Percentiles rank a stretch among this genome's conserved stretches.
phyloP scores from a whole-genome alignment of 2,888 invertebrate species.

The Dichetophora obliterata region DNA sequence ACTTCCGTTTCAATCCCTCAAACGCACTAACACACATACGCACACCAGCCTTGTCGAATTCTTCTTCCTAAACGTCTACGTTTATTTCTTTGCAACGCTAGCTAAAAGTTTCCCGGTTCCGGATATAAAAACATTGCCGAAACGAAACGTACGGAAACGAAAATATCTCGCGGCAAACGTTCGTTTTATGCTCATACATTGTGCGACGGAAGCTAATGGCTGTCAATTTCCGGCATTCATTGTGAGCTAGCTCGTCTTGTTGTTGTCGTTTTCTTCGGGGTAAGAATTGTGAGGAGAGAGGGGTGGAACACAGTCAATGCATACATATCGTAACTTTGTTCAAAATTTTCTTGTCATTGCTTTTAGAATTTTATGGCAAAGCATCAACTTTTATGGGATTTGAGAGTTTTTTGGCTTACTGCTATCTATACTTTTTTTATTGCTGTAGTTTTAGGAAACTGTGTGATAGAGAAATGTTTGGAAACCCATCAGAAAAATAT shows the following conservation, averaged over 20 bases:
- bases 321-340: too few species aligned
- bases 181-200: neutral
- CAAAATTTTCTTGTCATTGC: neutral
- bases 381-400: slow-evolving; percentile 20
- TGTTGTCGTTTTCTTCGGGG: neutral
- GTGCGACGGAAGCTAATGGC: slow-evolving; percentile 30
- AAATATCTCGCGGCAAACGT: slow-evolving; percentile 26
- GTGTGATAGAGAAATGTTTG: too few species aligned
- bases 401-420: too few species aligned
- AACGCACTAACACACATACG: neutral
- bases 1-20: neutral
- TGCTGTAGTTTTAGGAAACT: neutral
- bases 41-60: neutral
- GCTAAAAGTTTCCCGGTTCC: slow-evolving; percentile 26
- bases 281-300: too few species aligned
- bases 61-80: slow-evolving; percentile 23
- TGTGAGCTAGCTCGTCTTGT: neutral
- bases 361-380: neutral
- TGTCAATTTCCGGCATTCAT: slow-evolving; percentile 26
- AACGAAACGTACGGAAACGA: slow-evolving; percentile 26
- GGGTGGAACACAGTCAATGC: neutral
- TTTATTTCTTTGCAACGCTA: slow-evolving; percentile 31
- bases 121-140: slow-evolving; percentile 8
- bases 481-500: too few species aligned
- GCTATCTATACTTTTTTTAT: neutral